Conservation (phyloP, 2,113 vertebrate species). For the Aix galericulata region DNA sequence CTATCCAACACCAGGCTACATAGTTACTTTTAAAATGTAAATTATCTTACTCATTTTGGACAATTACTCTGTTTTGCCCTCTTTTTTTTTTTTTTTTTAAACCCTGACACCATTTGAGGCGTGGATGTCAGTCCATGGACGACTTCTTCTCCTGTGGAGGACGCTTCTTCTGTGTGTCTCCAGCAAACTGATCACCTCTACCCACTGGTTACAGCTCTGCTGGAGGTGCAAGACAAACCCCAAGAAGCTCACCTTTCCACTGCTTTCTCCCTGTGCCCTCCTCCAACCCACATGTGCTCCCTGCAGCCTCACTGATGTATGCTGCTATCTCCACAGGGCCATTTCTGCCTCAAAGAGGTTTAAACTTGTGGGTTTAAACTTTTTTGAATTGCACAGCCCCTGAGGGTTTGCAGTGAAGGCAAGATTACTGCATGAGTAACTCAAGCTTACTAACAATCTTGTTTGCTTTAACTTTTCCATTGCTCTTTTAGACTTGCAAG, state of each 20-base stretch:
- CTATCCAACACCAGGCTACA: background rate
- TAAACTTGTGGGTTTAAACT: background rate
- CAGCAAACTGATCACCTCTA: background rate
- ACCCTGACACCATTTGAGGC: background rate
- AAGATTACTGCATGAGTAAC: fast-evolving
- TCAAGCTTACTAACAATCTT: background rate
- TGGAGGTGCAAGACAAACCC: background rate
- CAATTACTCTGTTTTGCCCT: background rate
- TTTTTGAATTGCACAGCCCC: background rate
- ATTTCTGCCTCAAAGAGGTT: background rate
- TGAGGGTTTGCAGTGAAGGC: background rate
- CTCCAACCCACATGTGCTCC: background rate
- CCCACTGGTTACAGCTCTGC: fast-evolving
- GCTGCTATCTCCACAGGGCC: background rate
- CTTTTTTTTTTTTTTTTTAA: background rate
- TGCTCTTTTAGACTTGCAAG: background rate
- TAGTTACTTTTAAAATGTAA: background rate
- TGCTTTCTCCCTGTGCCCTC: background rate
- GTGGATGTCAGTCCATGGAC: background rate
- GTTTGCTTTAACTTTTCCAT: background rate
- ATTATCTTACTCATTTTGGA: background rate
- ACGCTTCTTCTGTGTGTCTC: background rate
- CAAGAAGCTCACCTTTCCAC: background rate
- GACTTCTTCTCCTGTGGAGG: background rate
- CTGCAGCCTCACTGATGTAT: fast-evolving